phyloP scores from a whole-genome alignment of 2,113 vertebrate genomes.

The Platysternon megacephalum region DNA sequence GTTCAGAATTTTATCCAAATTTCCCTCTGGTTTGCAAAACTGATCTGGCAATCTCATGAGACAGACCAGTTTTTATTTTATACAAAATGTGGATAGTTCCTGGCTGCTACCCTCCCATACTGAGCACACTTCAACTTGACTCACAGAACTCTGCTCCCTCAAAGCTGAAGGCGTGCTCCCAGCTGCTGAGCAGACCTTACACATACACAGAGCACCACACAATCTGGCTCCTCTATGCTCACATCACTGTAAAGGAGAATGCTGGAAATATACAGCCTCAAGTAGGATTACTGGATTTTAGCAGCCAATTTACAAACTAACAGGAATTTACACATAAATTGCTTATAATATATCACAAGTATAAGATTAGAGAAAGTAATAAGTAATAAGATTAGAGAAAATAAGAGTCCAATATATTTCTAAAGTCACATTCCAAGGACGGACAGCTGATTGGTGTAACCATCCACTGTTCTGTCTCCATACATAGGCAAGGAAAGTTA shows the following conservation, averaged over 20 bases:
- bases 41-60: not conserved
- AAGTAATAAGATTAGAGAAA: not conserved
- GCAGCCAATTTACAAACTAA: slow-evolving; percentile 42
- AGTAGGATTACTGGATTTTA: slow-evolving; percentile 29
- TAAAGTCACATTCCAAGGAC: not conserved
- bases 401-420: not conserved
- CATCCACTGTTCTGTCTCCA: not conserved
- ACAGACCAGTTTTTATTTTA: not conserved
- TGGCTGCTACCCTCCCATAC: not conserved
- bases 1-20: not conserved
- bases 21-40: not conserved
- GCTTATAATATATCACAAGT: slow-evolving; percentile 30
- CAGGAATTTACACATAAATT: slow-evolving; percentile 25
- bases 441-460: not conserved
- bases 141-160: not conserved
- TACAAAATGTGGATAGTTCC: not conserved
- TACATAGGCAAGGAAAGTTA: not conserved
- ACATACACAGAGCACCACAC: not conserved
- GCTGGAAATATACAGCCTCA: not conserved
- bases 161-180: not conserved
- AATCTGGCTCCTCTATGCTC: not conserved
- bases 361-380: not conserved
- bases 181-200: not conserved
- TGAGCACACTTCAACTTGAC: not conserved
- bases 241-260: not conserved